phyloP scores from a whole-genome alignment of 2,888 invertebrate genomes.

The Boloria euphrosyne region DNA sequence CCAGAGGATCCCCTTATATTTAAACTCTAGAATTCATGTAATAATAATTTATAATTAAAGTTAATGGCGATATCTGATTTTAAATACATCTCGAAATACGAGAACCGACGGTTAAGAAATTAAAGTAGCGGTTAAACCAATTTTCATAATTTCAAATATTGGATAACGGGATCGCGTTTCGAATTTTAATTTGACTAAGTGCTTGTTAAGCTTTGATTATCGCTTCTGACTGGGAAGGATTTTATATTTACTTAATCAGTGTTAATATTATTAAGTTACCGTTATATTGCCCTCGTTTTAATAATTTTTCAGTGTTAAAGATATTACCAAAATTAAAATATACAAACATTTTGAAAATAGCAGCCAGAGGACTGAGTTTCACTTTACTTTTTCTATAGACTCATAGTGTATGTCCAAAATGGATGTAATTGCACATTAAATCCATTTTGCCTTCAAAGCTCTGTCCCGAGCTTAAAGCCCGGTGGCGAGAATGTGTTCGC shows the following conservation, averaged over 20 bases:
- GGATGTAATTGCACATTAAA: neutral
- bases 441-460: neutral
- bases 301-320: too few relatives aligned
- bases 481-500: neutral
- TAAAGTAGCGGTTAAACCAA: slow-evolving; percentile 19
- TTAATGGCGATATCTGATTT: neutral
- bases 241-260: neutral
- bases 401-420: neutral
- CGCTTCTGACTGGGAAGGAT: neutral
- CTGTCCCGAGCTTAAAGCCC: slow-evolving; percentile 1
- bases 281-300: neutral
- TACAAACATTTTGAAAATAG: too few relatives aligned
- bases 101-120: slow-evolving; percentile 14
- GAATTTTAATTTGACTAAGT: slow-evolving; percentile 24
- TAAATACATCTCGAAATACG: slow-evolving; percentile 11
- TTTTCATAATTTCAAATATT: slow-evolving; percentile 24
- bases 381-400: too few relatives aligned
- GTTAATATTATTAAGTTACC: neutral
- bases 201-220: slow-evolving; percentile 21
- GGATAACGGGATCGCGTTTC: slow-evolving; percentile 20
- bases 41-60: slow-evolving; percentile 1
- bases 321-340: too few relatives aligned
- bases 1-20: too few relatives aligned
- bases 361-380: too few relatives aligned
- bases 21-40: neutral